Evolutionary conservation across 2,888 invertebrate genomes (phyloP).

Genomic region (Lasius platythorax): DNA sequence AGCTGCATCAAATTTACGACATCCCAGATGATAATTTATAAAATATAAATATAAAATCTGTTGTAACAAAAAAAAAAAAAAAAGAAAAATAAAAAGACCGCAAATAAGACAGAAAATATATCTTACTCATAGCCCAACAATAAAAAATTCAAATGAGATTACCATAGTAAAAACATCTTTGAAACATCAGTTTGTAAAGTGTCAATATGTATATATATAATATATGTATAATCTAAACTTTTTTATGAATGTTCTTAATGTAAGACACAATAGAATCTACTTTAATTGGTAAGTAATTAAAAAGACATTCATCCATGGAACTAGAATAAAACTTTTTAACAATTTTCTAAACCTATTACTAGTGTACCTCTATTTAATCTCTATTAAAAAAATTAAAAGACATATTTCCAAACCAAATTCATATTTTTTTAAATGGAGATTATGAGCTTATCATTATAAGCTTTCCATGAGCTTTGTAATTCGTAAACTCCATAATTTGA

Average conservation of each 20-base stretch:
- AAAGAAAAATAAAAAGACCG: conserved; percentile 18
- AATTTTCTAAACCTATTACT: conserved; percentile 74
- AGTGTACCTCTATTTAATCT: conserved; percentile 69
- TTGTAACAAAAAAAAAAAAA: conserved; percentile 40
- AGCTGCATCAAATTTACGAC: conserved; percentile 1
- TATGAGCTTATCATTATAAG: not conserved
- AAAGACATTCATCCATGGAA: conserved; percentile 57
- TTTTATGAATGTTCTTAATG: conserved; percentile 55
- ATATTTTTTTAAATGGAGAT: conserved; percentile 39
- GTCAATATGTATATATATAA: conserved; percentile 1
- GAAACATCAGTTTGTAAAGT: not conserved
- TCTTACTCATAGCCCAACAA: conserved; percentile 37
- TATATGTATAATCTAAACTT: not conserved
- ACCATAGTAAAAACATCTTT: not conserved
- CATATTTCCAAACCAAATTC: conserved; percentile 50
- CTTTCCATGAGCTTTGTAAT: not conserved
- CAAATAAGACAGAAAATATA: conserved; percentile 19
- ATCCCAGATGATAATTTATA: not conserved
- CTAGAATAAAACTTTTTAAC: conserved; percentile 70
- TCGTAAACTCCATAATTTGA: not conserved
- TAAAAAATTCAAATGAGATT: conserved; percentile 24
- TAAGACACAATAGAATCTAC: conserved; percentile 61
- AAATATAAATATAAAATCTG: not conserved
- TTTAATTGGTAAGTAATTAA: conserved; percentile 58
- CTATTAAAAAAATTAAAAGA: conserved; percentile 72